Evolutionary conservation across 2,113 vertebrate species (phyloP), one percentile per base, ranked within the genome.

Genomic region (Myotis lucifugus): DNA sequence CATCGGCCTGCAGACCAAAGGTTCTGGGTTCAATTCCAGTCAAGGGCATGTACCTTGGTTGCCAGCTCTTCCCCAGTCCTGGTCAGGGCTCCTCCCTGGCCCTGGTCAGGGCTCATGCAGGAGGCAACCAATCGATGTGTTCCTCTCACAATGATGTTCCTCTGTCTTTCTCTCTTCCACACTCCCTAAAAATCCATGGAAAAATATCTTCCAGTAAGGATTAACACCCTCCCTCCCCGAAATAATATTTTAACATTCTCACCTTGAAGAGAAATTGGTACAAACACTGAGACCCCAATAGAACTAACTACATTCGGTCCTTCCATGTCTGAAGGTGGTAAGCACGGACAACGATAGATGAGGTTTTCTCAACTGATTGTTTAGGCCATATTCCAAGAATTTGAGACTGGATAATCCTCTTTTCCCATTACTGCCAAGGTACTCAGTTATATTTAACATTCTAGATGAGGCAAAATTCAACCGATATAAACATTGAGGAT

Each of bases 171-270:
- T 21, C 17, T 61, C 23, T 61, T 27, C 25, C 56, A 27, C 56
- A 27, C 8, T 61, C 59, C 25, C 59, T 27, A 61, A 27, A 61
- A 61, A 11, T 27, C 25, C 11, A 61, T 61, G 59, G 59, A 61
- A 61, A 61, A 61, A 61, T 61, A 61, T 27, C 23, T 61, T 27
- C 59, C 3, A 1, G 59, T 61, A 61, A 61, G 56, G 23, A 61
- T 61, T 61, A 61, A 61, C 59, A 61, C 59, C 59, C 10, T 61
- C 59, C 59, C 25, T 61, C 59, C 25, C 23, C 3, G 11, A 95
- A 95, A 94, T 95, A 95, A 93, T 93, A 85, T 52, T 83, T 96
- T 90, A 93, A 88, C 50, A 88, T 90, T 78, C 29, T 23, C 48
- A 79, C 59, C 70, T 93, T 85, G 73, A 95, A 79, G 70, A 96